A percentile compares a stretch with the other conserved stretches of the same genome.
Evolutionary conservation across 2,113 vertebrate species (phyloP).

Genomic region (Cynopterus brachyotis): DNA sequence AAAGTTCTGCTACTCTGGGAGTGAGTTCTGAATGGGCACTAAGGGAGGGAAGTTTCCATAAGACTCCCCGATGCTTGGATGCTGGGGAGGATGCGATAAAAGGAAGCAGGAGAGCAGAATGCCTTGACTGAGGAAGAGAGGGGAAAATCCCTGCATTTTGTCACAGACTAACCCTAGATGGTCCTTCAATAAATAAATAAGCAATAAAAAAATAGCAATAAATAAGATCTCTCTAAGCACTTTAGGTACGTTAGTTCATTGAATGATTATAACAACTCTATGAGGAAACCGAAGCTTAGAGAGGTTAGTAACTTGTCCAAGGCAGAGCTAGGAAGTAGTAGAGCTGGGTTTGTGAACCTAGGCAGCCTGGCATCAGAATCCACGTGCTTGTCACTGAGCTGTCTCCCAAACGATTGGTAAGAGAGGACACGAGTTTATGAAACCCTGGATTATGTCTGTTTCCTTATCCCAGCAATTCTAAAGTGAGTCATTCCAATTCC

Average conservation of each 20-base stretch:
- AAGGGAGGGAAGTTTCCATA: not conserved
- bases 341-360: not conserved
- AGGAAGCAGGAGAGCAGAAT: not conserved
- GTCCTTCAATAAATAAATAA: not conserved
- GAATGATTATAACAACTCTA: not conserved
- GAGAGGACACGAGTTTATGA: not conserved
- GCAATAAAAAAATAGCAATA: not conserved
- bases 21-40: not conserved
- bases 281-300: not conserved
- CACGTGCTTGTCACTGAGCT: not conserved
- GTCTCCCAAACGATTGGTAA: not conserved
- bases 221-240: not conserved
- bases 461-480: not conserved
- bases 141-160: not conserved
- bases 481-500: not conserved
- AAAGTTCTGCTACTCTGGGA: not conserved
- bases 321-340: not conserved
- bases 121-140: not conserved
- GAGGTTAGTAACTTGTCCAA: not conserved
- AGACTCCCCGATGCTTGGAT: not conserved
- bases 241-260: not conserved
- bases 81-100: not conserved
- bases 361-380: not conserved
- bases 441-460: not conserved
- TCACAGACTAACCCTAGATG: not conserved